phyloP scores from a whole-genome alignment of 1,140 invertebrate genomes.

The Drosophila eugracilis region DNA sequence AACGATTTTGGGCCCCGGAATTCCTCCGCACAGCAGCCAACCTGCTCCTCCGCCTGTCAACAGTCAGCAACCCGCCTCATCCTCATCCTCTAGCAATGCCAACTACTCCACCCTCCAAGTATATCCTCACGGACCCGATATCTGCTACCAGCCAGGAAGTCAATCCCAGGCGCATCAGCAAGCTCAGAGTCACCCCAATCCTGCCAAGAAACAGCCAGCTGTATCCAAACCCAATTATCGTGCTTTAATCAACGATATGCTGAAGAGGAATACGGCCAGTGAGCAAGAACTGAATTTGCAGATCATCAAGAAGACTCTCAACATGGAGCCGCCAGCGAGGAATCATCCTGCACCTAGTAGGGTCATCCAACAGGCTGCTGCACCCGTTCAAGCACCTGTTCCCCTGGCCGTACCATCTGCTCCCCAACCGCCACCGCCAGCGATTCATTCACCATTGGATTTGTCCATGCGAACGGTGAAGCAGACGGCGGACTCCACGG shows the following conservation, averaged over 20 bases:
- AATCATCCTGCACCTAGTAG: constrained; percentile 7
- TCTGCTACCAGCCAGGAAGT: constrained; percentile 50
- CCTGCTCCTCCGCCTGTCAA: constrained; percentile 2
- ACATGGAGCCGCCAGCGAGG: constrained; percentile 55
- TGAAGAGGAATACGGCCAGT: constrained; percentile 70
- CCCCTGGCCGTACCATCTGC: constrained; percentile 18
- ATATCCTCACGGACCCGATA: constrained; percentile 71
- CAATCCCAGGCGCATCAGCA: constrained; percentile 12
- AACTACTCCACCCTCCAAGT: constrained; percentile 69
- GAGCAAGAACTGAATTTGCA: constrained; percentile 79
- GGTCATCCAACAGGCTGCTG: constrained; percentile 6
- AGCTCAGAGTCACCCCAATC: constrained; percentile 7
- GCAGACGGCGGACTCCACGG: constrained; percentile 93
- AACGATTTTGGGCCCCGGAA: background rate
- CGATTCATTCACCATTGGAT: constrained; percentile 90
- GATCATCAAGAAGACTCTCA: constrained; percentile 81
- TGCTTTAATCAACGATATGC: constrained; percentile 72
- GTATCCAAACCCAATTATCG: constrained; percentile 73
- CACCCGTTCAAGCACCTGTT: background rate
- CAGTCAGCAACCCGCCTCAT: constrained; percentile 24
- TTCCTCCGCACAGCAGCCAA: constrained; percentile 6
- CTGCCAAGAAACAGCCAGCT: constrained; percentile 42
- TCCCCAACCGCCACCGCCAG: constrained; percentile 78
- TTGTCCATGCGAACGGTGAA: constrained; percentile 94
- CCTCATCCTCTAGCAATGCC: constrained; percentile 27